Conservation (phyloP, 2,113 vertebrate genomes). For the Chaetura pelagica region DNA sequence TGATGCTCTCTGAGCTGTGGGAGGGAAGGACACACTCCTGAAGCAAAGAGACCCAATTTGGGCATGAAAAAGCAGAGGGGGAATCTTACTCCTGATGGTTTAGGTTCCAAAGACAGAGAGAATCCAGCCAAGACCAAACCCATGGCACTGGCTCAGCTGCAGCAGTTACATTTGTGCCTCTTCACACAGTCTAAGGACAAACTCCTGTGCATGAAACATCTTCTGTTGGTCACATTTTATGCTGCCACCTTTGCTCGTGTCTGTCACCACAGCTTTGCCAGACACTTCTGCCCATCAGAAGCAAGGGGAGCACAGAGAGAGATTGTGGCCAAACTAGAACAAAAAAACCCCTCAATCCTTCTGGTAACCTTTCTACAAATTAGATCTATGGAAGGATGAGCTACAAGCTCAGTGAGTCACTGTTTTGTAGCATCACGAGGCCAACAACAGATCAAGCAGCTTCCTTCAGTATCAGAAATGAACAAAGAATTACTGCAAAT, state of each 20-base stretch:
- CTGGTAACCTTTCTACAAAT: neutral
- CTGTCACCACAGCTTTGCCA: neutral
- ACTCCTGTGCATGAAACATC: neutral
- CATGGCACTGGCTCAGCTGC: too few relatives aligned
- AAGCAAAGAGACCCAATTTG: neutral
- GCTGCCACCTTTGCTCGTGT: neutral
- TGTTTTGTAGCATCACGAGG: neutral
- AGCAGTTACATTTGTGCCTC: neutral
- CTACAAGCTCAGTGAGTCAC: neutral
- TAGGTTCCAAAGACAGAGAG: neutral
- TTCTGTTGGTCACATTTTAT: neutral
- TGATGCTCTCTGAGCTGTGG: rapidly evolving
- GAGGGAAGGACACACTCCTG: neutral
- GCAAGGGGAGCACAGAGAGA: neutral
- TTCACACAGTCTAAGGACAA: neutral
- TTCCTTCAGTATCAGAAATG: neutral
- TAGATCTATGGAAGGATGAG: neutral
- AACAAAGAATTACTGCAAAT: neutral
- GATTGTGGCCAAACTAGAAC: neutral
- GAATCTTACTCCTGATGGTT: neutral
- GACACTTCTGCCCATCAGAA: neutral
- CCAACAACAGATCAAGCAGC: neutral
- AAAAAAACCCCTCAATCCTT: neutral
- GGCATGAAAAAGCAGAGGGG: neutral
- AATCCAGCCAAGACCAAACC: neutral